phyloP scores from a whole-genome alignment of 2,797 vertebrate species.

The Muscicapa striata region DNA sequence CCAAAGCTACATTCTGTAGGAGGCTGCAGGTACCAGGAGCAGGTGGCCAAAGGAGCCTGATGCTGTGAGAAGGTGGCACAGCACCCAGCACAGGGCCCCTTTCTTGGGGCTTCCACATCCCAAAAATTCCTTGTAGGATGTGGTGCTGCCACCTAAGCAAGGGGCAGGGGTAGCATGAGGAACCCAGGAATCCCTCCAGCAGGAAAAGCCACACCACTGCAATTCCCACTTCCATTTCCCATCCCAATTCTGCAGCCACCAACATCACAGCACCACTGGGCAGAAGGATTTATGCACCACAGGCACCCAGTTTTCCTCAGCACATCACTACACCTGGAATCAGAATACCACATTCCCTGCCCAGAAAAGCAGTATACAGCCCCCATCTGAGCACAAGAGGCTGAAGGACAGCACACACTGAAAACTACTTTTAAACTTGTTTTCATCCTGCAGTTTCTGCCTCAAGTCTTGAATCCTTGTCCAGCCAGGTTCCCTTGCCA shows the following conservation, averaged over 20 bases:
- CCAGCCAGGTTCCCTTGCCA: not conserved
- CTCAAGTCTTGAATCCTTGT: not conserved
- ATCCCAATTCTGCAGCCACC: not conserved
- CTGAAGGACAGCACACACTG: not conserved
- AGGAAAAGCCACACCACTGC: not conserved
- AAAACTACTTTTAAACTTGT: not conserved
- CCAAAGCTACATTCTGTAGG: not conserved
- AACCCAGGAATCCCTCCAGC: not conserved
- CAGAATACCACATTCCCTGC: not conserved
- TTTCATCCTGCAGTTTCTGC: not conserved
- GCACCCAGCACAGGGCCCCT: not conserved
- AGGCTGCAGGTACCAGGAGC: not conserved
- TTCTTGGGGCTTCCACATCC: not conserved
- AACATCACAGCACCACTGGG: fast-evolving
- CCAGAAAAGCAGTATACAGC: not conserved
- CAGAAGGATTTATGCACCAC: not conserved
- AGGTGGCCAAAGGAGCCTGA: not conserved
- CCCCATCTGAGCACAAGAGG: fast-evolving
- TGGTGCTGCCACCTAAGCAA: not conserved
- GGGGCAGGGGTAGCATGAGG: not conserved
- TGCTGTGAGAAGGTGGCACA: not conserved
- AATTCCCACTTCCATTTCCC: not conserved
- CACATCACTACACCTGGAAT: not conserved
- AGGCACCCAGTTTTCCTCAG: not conserved
- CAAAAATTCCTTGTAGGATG: not conserved